phyloP scores from a whole-genome alignment of 64 coral and sea anemone genomes.

The Orbicella faveolata region DNA sequence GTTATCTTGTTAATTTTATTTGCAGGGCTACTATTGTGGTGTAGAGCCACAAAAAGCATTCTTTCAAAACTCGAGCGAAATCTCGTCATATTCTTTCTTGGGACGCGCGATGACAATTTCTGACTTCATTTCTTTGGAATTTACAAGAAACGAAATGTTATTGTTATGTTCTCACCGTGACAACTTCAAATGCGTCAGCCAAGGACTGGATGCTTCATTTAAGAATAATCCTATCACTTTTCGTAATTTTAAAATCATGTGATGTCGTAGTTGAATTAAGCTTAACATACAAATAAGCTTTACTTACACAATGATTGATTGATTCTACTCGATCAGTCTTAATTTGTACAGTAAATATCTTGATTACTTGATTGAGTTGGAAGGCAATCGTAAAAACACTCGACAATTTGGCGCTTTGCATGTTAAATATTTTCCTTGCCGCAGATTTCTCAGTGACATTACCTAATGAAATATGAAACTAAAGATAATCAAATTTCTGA shows the following conservation, averaged over 20 bases:
- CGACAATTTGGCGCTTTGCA: too few species aligned
- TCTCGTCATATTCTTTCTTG: not conserved
- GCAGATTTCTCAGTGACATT: too few species aligned
- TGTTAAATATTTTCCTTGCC: too few species aligned
- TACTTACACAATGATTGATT: too few species aligned
- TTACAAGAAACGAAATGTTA: not conserved
- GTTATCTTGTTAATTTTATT: not conserved
- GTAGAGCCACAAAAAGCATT: not conserved
- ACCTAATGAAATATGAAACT: too few species aligned
- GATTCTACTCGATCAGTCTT: too few species aligned
- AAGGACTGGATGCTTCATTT: not conserved
- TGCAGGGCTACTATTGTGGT: not conserved
- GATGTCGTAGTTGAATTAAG: too few species aligned
- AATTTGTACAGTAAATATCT: too few species aligned
- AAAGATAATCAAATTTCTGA: too few species aligned
- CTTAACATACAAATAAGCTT: too few species aligned
- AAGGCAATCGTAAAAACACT: too few species aligned
- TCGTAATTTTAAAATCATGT: not conserved
- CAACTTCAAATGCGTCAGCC: not conserved
- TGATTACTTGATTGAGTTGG: too few species aligned
- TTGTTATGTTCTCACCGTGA: not conserved
- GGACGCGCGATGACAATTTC: not conserved
- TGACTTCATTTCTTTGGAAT: constrained; percentile 54
- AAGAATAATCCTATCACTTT: not conserved
- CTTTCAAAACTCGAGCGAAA: not conserved